These are phyloP conservation scores for Drosophila mayri DNA, from an alignment of 1,140 invertebrate species.

Conservation along the genomic window DNA sequence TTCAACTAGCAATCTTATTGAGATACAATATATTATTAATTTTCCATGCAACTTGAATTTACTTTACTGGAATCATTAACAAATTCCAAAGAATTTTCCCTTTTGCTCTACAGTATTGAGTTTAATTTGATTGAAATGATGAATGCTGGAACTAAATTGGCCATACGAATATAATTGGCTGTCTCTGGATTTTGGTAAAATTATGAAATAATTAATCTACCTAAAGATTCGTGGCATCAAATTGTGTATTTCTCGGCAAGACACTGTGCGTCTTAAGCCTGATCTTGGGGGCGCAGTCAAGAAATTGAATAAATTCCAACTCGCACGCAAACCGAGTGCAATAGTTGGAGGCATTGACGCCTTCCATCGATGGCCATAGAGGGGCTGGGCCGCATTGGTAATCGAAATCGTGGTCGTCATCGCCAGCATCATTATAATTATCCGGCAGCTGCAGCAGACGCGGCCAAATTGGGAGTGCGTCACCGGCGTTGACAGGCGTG, in stretches of 20 bases:
- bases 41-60: neutral
- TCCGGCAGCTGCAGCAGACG: slow-evolving; percentile 55
- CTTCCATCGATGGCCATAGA: slow-evolving; percentile 26
- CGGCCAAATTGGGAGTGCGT: slow-evolving; percentile 57
- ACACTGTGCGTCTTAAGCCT: slow-evolving; percentile 21
- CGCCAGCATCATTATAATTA: slow-evolving; percentile 33
- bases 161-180: neutral
- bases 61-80: neutral
- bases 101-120: no score
- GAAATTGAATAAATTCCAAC: slow-evolving; percentile 65
- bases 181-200: neutral
- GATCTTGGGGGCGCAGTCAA: slow-evolving; percentile 50
- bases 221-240: neutral
- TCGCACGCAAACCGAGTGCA: slow-evolving; percentile 35
- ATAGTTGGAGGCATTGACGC: slow-evolving; percentile 15
- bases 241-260: neutral
- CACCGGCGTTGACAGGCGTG: slow-evolving; percentile 69
- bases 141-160: no score
- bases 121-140: neutral
- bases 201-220: neutral
- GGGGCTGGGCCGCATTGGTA: slow-evolving; percentile 15
- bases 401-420: slow-evolving; percentile 17
- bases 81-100: neutral
- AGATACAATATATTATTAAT: no score
- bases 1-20: neutral